A percentile compares a stretch with the other conserved stretches of the same genome.
Evolutionary conservation across 2,113 vertebrate genomes (phyloP).

Genomic region (Chloropsis hardwickii): DNA sequence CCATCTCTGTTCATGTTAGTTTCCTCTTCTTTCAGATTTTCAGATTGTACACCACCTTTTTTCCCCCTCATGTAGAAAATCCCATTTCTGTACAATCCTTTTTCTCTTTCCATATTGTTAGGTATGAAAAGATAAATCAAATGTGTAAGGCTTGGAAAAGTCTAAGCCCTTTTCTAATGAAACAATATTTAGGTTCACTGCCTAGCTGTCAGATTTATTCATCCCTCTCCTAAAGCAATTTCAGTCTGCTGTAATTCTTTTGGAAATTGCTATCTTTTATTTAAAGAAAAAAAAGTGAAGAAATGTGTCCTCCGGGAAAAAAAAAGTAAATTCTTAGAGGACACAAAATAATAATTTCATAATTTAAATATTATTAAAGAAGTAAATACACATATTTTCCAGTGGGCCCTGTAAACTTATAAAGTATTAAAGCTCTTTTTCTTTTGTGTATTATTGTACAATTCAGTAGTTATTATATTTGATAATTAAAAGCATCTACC

Average conservation of each 20-base stretch:
- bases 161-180: constrained; percentile 18
- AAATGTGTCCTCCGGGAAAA: not conserved
- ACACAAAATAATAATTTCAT: not conserved
- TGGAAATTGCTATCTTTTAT: constrained; percentile 24
- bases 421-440: not conserved
- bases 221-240: constrained; percentile 44
- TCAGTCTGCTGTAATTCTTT: constrained; percentile 30
- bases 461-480: not conserved
- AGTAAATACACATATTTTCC: not conserved
- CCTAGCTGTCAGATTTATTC: constrained; percentile 41
- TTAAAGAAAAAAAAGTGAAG: constrained; percentile 34
- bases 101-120: not conserved
- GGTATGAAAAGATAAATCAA: not conserved
- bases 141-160: not conserved
- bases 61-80: not conserved
- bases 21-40: not conserved
- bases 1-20: not conserved
- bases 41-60: not conserved
- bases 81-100: not conserved
- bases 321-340: not conserved
- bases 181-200: constrained; percentile 17
- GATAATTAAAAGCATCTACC: not conserved
- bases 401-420: not conserved
- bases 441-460: not conserved
- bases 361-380: constrained; percentile 2